Percentiles rank a stretch among this genome's conserved stretches.
These are phyloP conservation scores for Silvanus unidentatus DNA, from an alignment of 2,888 invertebrate genomes.

Conservation along the genomic window DNA sequence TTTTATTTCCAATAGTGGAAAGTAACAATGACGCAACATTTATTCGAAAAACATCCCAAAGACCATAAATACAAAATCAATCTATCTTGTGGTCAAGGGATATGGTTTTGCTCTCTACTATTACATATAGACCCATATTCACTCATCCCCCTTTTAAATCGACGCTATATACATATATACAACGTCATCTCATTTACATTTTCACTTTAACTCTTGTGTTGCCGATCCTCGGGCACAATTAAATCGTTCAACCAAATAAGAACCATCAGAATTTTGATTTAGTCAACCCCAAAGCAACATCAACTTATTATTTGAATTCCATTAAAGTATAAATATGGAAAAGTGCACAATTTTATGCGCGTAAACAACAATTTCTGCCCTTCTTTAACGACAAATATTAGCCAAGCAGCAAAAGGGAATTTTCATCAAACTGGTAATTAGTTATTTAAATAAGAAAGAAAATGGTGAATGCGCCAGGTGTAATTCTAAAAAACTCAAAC, in stretches of 20 bases:
- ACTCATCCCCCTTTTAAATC: slow-evolving; percentile 25
- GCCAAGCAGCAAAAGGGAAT: no score
- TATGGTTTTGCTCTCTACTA: slow-evolving; percentile 12
- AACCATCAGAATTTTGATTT: slow-evolving; percentile 27
- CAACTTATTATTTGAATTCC: slow-evolving; percentile 23
- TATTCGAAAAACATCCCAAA: slow-evolving; percentile 31
- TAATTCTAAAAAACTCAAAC: no score
- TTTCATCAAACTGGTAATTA: no score
- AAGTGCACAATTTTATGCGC: not conserved
- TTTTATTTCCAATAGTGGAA: slow-evolving; percentile 28
- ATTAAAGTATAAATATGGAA: slow-evolving; percentile 9
- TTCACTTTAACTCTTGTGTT: slow-evolving; percentile 31
- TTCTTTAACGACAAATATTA: no score
- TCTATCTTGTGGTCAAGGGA: slow-evolving; percentile 38
- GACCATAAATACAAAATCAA: slow-evolving; percentile 34
- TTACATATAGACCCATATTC: slow-evolving; percentile 1
- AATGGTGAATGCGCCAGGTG: no score
- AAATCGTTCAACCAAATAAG: slow-evolving; percentile 33
- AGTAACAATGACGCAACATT: slow-evolving; percentile 37
- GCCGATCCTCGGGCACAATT: slow-evolving; percentile 32
- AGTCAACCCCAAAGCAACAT: slow-evolving; percentile 23
- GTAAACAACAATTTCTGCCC: no score
- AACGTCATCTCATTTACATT: slow-evolving; percentile 31
- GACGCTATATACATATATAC: slow-evolving; percentile 4
- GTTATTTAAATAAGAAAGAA: no score